Evolutionary conservation across 2,888 invertebrate genomes (phyloP).

Genomic region (Dryococelus australis): DNA sequence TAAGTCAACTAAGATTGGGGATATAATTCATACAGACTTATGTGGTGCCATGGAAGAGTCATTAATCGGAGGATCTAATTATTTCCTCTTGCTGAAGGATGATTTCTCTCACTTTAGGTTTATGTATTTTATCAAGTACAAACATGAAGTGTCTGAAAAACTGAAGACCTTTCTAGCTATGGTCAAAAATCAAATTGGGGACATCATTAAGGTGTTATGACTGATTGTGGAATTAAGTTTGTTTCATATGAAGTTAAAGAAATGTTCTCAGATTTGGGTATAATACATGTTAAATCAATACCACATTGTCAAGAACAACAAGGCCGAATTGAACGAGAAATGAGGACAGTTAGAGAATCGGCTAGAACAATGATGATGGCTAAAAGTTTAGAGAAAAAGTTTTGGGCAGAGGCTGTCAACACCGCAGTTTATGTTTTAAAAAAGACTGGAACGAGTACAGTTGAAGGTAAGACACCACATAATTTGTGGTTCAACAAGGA

Average conservation of each 20-base stretch:
- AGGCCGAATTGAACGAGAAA: neutral
- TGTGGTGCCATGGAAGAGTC: neutral
- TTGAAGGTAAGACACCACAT: neutral
- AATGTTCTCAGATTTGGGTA: neutral
- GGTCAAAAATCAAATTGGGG: neutral
- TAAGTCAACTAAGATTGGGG: neutral
- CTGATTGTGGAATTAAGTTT: neutral
- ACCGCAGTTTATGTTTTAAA: neutral
- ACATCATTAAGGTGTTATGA: neutral
- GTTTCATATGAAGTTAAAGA: neutral
- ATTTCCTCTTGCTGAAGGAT: neutral
- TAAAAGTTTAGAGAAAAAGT: neutral
- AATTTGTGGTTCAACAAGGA: neutral
- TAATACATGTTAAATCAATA: neutral
- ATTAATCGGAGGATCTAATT: neutral
- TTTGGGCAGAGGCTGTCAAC: neutral
- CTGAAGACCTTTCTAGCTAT: neutral
- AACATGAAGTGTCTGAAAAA: neutral
- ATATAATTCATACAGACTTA: neutral
- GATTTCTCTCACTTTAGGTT: neutral
- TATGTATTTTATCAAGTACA: neutral
- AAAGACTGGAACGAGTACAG: neutral
- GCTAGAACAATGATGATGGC: neutral
- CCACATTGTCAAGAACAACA: too few relatives aligned
- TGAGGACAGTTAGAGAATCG: neutral